phyloP scores from a whole-genome alignment of 1,140 invertebrate genomes.

The Cyclargus thomasi region DNA sequence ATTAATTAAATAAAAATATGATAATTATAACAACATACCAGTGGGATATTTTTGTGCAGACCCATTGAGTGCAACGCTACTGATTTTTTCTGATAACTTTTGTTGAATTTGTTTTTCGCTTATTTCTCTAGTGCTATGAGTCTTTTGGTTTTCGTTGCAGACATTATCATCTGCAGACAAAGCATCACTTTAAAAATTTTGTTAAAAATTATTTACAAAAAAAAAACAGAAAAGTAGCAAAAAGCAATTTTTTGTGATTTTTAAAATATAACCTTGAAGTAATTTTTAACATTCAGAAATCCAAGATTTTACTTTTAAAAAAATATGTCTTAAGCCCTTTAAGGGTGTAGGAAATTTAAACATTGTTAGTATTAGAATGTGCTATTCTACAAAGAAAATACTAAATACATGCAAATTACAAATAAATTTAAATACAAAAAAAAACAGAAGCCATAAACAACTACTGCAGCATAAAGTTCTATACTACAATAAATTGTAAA shows the following conservation, averaged over 20 bases:
- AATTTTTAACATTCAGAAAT: too few relatives aligned
- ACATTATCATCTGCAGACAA: conserved; percentile 67
- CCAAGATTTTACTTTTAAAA: too few relatives aligned
- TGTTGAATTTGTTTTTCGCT: conserved; percentile 44
- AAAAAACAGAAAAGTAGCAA: neutral
- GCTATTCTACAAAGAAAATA: neutral
- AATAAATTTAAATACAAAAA: neutral
- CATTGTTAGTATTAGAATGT: neutral
- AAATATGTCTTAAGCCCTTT: too few relatives aligned
- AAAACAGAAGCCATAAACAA: neutral
- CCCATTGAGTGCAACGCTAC: conserved; percentile 60
- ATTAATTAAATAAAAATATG: conserved; percentile 20
- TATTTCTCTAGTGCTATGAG: conserved; percentile 49
- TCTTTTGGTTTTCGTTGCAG: conserved; percentile 62
- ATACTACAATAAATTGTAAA: neutral
- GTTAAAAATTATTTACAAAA: neutral
- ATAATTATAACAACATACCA: conserved; percentile 45
- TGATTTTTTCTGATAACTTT: conserved; percentile 56
- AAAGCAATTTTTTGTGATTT: neutral
- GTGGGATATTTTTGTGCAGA: conserved; percentile 55
- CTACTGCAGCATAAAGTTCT: neutral
- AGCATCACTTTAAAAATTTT: conserved; percentile 24
- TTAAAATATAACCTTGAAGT: neutral
- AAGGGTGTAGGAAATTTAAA: too few relatives aligned
- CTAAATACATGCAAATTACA: neutral